Evolutionary conservation across 2,888 invertebrate species (phyloP), one percentile per base, ranked within the genome.

Genomic region (Deilephila elpenor): DNA sequence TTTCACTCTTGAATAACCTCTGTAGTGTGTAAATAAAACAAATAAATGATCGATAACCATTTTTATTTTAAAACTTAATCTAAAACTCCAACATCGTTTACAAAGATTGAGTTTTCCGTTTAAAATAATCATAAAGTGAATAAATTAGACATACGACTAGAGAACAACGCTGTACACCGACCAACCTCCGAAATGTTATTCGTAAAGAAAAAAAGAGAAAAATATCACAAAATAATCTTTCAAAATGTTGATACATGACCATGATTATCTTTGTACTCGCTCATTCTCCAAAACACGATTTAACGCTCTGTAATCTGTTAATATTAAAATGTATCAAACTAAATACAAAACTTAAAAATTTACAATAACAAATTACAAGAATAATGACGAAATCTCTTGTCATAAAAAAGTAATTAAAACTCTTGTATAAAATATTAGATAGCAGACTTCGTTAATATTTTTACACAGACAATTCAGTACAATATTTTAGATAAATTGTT

Each of bases 131-230:
- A 72, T 70, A 60, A 59, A 72, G n/a, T 25, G 20, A 72, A 74
- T 74, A 74, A 74, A 72, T 74, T 72, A 67, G 67, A 74, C 71
- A 71, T 71, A 67, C 60, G 74, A 74, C 74, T 74, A 74, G 74
- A 74, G 37, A 56, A 61, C 59, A 73, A 73, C 51, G 61, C 71
- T 74, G 61, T 74, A 74, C 74, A 74, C 25, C 53, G 72, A 74
- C 70, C 62, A 61, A 72, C 51, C 53, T 64, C 56, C 53, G 25
- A 71, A 72, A 73, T 51, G 53, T 53, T 37, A 59, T 74, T 34
- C 29, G 53, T 70, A 59, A 25, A 59, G 59, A 72, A 73, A 71
- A 72, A 73, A 73, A 29, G 32, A 25, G 25, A 1, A 53, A 71
- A 53, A 74, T 72, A 74, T 74, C 74, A 74, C 74, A 72, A 67